These are phyloP conservation scores for Lottia gigantea DNA, from an alignment of 2,888 invertebrate genomes.

Conservation along the genomic window DNA sequence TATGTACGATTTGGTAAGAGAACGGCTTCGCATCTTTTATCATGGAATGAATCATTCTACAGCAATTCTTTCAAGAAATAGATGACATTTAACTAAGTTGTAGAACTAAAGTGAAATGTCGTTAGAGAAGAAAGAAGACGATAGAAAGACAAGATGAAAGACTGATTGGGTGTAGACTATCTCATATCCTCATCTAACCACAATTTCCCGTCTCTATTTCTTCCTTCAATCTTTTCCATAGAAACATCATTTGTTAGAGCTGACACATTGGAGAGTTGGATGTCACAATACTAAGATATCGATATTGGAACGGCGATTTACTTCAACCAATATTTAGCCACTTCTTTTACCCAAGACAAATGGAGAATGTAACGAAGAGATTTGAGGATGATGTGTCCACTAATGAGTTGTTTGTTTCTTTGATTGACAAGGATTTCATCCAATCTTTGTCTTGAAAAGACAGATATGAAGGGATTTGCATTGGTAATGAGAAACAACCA, in stretches of 20 bases:
- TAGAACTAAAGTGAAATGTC: no score
- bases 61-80: no score
- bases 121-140: no score
- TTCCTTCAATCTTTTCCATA: background rate
- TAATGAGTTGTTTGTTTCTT: background rate
- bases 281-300: conserved; percentile 8
- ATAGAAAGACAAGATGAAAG: background rate
- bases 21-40: no score
- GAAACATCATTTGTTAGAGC: conserved; percentile 3
- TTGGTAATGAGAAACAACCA: no score
- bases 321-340: background rate
- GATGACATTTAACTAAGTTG: no score
- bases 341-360: background rate
- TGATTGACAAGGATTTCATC: no score
- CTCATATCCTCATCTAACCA: background rate
- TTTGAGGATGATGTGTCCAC: background rate
- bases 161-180: conserved; percentile 5
- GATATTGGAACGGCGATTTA: conserved; percentile 1
- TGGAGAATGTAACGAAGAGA: background rate
- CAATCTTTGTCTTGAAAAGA: no score
- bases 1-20: no score
- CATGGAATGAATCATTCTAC: no score
- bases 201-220: conserved; percentile 9
- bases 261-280: conserved; percentile 4
- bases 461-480: no score